Conservation (phyloP, 2,113 vertebrate genomes). For the Pandion haliaetus region DNA sequence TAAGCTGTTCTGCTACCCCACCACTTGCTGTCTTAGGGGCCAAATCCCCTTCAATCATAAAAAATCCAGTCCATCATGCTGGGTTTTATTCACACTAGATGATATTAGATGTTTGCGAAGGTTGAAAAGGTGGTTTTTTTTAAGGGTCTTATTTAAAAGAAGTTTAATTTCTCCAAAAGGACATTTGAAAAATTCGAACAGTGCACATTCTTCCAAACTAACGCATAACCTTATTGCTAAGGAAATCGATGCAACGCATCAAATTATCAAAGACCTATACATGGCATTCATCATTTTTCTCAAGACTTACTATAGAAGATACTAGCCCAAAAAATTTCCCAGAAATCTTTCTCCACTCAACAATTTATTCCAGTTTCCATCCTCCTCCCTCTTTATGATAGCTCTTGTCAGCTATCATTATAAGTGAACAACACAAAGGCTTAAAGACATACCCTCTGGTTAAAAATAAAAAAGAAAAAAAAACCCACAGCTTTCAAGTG, state of each 20-base stretch:
- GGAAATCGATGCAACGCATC: not conserved
- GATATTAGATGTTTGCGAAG: not conserved
- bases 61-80: not conserved
- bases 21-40: not conserved
- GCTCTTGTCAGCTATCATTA: conserved; percentile 65
- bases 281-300: not conserved
- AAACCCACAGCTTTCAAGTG: conserved; percentile 61
- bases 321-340: not conserved
- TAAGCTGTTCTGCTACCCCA: not conserved
- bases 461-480: not conserved
- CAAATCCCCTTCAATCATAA: not conserved
- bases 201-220: not conserved
- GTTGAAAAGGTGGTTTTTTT: not conserved
- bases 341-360: not conserved
- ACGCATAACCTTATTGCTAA: not conserved
- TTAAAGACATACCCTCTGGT: conserved; percentile 66
- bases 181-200: rapidly evolving
- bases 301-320: not conserved
- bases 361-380: conserved; percentile 1
- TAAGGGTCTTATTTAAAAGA: not conserved
- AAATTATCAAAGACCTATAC: not conserved
- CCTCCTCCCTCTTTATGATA: not conserved
- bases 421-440: conserved; percentile 58
- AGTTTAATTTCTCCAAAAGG: not conserved
- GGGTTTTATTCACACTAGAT: not conserved